Base-by-base conservation (phyloP, 2,888 invertebrate species). In the Cryptops parisi region DNA sequence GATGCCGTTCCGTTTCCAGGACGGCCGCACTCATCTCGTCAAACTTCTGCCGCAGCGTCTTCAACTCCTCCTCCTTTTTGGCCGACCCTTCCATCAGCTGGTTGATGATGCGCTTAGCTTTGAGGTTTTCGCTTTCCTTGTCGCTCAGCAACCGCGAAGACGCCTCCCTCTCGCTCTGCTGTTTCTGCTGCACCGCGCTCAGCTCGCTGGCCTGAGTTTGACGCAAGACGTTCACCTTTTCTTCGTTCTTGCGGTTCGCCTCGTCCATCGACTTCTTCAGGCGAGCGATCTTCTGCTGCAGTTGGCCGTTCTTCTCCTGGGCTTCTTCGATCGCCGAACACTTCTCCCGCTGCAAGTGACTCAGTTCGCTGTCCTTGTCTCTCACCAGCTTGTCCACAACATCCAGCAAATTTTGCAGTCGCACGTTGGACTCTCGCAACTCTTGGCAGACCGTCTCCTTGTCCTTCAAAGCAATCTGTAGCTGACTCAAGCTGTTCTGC, bases 401-500 rank as follows among this genome's bases (percentile, higher is more conserved):
- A 9, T 48, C 48, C 5, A 48, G 48, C 27, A 33, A 2, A 3
- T 15, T 3, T 19, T 33, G 48, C 48, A 48, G 26, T 5, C 33
- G 48, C 3, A 3, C 9, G 19, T 48, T 48, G 5, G 48, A 26
- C 17, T 48, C 48, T 12, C 33, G 27, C 27, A 48, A 17, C 19
- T 48, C 48, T 23, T 27, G 4, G 19, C 19, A 5, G 17, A 48
- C 17, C 2, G 6, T 19, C 15, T 48, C 48, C n/a, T 48, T 48
- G 33, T 3, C 33, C 2, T 12, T 48, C 48, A 48, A 17, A 6
- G 48, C 26, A 19, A 33, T 27, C 38, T 48, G 48, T 17, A 48
- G 3, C 2, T 48, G 27, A 17, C 26, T 4, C 4, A 48, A 19
- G 33, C 48, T 48, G 21, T 15, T 48, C 33, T 48, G 48, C 27